Base-by-base conservation (phyloP, 1,140 invertebrate genomes). In the Dysdera silvatica region DNA sequence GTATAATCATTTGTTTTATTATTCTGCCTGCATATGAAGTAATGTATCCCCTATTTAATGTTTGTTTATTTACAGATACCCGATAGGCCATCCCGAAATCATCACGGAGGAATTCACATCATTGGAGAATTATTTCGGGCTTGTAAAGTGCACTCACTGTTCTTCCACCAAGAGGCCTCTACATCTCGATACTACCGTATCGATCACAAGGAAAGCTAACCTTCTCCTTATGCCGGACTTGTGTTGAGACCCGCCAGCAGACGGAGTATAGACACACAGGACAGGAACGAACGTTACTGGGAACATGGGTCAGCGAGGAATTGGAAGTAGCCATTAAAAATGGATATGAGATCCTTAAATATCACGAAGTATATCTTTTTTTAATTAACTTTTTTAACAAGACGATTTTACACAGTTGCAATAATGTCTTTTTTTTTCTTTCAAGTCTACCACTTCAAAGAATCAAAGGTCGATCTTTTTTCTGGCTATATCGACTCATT, bases 241-340 rank as follows among this genome's bases (percentile, higher is more conserved):
- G 54, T 10, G 40, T 29, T 2, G 37, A 43, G 5, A 41, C 2
- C 31, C 8, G 5, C 2, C 4, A 43, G 31, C 37, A 56, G 18
- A 16, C 4, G 12, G 16, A 3, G 7, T 56, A 29, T 45, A 18
- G 2, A 3, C 54, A 56, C 20, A 29, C 37, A 18, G 54, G 45
- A 3, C 26, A 56, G 2, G 7, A 56, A 29, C 8, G 54, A 45
- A 12, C 4, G 16, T 3, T 56, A 18, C 23, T 31, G 6, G 40
- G 40, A 6, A 56, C 54, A 3, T 56, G 54, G 37, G 54, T 56
- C 7, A 43, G 37, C 2, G 54, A 56, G 24, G 54, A 45, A 45
- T n/a, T n/a, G n/a, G n/a, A n/a, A n/a, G 54, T 2, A 29, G 26
- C 37, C 54, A 12, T 43, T 8, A 16, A 41, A 24, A 55, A 40